Conservation (phyloP, 2,888 invertebrate species). For the Spilarctia lutea region DNA sequence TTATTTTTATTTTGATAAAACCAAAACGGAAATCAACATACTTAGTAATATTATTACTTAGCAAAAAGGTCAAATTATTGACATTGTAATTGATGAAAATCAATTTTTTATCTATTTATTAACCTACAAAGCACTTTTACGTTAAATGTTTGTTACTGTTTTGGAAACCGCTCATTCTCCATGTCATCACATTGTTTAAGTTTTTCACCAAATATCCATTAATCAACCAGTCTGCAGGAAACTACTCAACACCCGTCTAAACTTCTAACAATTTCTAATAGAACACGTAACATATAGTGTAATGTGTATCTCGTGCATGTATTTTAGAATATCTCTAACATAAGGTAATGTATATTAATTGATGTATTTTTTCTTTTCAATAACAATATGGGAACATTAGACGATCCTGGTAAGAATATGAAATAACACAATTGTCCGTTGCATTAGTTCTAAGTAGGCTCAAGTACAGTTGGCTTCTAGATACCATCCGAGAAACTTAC, state of each 20-base stretch:
- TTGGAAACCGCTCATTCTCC: slow-evolving; percentile 15
- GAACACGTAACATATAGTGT: slow-evolving; percentile 13
- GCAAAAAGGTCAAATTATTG: neutral
- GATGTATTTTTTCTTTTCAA: slow-evolving; percentile 82
- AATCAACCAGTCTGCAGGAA: slow-evolving; percentile 13
- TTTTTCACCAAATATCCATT: slow-evolving; percentile 12
- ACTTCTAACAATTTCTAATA: slow-evolving; percentile 22
- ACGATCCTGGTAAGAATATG: slow-evolving; percentile 82
- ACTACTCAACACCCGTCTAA: slow-evolving; percentile 9
- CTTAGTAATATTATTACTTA: neutral
- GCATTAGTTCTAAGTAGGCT: slow-evolving; percentile 43
- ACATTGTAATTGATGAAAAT: neutral
- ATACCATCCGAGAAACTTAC: slow-evolving; percentile 35
- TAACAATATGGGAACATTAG: slow-evolving; percentile 81
- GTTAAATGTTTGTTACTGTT: slow-evolving; percentile 12
- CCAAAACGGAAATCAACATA: neutral
- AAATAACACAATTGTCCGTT: slow-evolving; percentile 62
- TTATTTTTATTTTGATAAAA: slow-evolving; percentile 10
- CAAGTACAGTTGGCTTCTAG: slow-evolving; percentile 56
- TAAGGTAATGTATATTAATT: slow-evolving; percentile 63
- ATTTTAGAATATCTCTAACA: slow-evolving; percentile 27
- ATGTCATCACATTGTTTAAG: slow-evolving; percentile 17
- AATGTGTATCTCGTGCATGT: slow-evolving; percentile 25
- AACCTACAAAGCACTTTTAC: neutral
- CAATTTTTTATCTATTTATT: neutral